phyloP scores from a whole-genome alignment of 2,888 invertebrate genomes.

The Notodonta dromedarius region DNA sequence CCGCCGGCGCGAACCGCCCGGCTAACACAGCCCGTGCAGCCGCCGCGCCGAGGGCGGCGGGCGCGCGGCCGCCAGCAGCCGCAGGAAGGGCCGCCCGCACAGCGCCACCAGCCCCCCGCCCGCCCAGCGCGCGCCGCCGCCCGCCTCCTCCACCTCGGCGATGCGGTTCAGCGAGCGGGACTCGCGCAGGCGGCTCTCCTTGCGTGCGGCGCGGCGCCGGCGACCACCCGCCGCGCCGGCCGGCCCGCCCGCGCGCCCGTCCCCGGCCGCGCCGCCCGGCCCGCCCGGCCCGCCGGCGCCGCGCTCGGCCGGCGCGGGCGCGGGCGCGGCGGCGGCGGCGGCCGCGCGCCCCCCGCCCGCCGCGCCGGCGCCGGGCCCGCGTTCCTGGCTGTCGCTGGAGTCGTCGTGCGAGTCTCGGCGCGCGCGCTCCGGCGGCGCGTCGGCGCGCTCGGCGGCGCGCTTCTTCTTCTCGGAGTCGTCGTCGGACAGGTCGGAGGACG shows the following conservation, averaged over 20 bases:
- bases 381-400: slow-evolving; percentile 93
- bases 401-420: slow-evolving; percentile 93
- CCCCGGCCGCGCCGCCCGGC: slow-evolving; percentile 48
- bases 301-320: slow-evolving; percentile 48
- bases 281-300: slow-evolving; percentile 34
- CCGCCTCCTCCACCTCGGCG: slow-evolving; percentile 92
- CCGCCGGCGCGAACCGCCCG: slow-evolving; percentile 13
- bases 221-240: slow-evolving; percentile 48
- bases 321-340: slow-evolving; percentile 43
- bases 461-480: slow-evolving; percentile 95
- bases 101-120: slow-evolving; percentile 73
- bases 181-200: slow-evolving; percentile 86
- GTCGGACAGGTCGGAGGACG: slow-evolving; percentile 97
- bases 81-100: slow-evolving; percentile 75
- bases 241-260: slow-evolving; percentile 41
- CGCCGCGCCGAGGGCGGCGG: slow-evolving; percentile 68
- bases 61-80: slow-evolving; percentile 80
- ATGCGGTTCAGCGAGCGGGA: slow-evolving; percentile 94
- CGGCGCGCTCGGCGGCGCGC: slow-evolving; percentile 87
- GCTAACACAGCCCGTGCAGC: slow-evolving; percentile 75
- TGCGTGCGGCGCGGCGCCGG: slow-evolving; percentile 69
- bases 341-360: slow-evolving; percentile 37
- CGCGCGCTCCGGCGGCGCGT: slow-evolving; percentile 85
- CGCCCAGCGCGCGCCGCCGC: slow-evolving; percentile 68
- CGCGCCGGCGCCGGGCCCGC: slow-evolving; percentile 86